These are phyloP conservation scores for Tipula confusa DNA, from an alignment of 2,888 invertebrate genomes.

Conservation along the genomic window DNA sequence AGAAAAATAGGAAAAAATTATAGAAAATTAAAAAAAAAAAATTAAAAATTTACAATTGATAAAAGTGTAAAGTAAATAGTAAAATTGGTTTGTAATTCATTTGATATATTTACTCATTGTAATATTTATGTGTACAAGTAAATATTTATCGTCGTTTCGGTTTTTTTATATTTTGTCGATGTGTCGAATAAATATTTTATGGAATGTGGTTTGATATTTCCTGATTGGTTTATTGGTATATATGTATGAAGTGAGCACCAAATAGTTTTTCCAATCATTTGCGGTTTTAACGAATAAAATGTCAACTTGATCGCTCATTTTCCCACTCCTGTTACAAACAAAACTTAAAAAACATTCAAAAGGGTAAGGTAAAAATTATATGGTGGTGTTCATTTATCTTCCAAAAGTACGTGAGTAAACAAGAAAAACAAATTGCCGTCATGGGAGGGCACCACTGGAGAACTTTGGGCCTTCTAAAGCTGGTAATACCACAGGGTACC, in stretches of 20 bases:
- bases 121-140: neutral
- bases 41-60: neutral
- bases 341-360: neutral
- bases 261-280: neutral
- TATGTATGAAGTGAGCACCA: neutral
- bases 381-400: no score
- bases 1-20: neutral
- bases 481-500: no score
- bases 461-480: no score
- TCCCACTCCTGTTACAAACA: neutral
- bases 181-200: neutral
- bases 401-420: no score
- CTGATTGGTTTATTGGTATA: neutral
- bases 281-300: neutral
- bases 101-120: neutral
- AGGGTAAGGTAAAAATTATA: no score
- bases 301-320: neutral
- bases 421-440: no score
- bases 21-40: no score
- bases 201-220: neutral
- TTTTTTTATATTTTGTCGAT: no score
- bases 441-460: no score
- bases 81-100: neutral
- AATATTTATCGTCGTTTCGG: slow-evolving; percentile 5
- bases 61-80: slow-evolving; percentile 20